Evolutionary conservation across 1,140 invertebrate species (phyloP).

Genomic region (Zaprionus camerounensis): DNA sequence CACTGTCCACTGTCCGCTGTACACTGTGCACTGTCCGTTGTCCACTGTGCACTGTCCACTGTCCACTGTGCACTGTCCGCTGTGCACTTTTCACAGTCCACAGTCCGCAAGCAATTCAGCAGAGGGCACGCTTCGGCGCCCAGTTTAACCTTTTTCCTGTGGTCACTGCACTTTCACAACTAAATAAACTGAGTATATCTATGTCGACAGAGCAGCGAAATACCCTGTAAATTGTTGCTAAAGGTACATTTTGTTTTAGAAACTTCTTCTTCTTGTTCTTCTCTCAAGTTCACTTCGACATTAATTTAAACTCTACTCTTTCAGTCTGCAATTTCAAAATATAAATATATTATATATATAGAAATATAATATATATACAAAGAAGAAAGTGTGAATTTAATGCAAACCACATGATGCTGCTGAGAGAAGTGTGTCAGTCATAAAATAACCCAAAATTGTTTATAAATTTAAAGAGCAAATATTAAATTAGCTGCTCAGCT

Average conservation of each 20-base stretch:
- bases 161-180: slow-evolving; percentile 71
- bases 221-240: slow-evolving; percentile 13
- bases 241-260: background rate
- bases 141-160: slow-evolving; percentile 69
- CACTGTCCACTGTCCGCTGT: background rate
- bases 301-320: background rate
- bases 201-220: background rate
- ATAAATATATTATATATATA: no score
- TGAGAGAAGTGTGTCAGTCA: slow-evolving; percentile 1
- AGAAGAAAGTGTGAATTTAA: background rate
- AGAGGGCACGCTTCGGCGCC: slow-evolving; percentile 66
- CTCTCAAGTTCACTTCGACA: no score
- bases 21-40: no score
- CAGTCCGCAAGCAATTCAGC: slow-evolving; percentile 20
- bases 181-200: slow-evolving; percentile 34
- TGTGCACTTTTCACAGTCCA: background rate
- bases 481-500: slow-evolving; percentile 59
- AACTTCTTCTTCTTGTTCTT: background rate
- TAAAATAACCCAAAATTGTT: background rate
- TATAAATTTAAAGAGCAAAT: slow-evolving; percentile 60
- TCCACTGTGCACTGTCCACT: no score
- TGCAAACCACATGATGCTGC: background rate
- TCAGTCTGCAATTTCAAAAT: background rate
- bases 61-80: background rate
- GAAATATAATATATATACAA: background rate